Base-by-base conservation (phyloP, 2,113 vertebrate species). In the Anhinga anhinga region DNA sequence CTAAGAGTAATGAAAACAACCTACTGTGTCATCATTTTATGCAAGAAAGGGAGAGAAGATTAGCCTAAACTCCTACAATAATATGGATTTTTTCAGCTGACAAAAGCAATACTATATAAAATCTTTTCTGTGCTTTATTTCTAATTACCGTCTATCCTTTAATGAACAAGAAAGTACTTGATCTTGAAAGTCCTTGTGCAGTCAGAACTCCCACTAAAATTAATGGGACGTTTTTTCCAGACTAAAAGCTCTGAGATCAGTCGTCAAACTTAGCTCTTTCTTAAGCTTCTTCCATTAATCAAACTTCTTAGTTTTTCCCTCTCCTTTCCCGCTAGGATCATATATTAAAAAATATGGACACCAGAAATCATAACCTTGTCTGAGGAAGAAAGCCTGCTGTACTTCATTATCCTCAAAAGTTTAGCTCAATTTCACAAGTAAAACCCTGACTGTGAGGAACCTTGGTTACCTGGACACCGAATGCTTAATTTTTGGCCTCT, bases 131-230 rank as follows among this genome's bases (percentile, higher is more conserved):
- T 87, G 50, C 86, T 93, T 93, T 95, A 95, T 95, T 96, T 97
- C 91, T 98, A 97, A 98, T 97, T 96, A 97, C 90, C 66, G 44
- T 90, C 79, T 93, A 94, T 81, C 93, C 88, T 96, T 95, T 97
- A 95, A 92, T 93, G 95, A 96, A 90, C 76, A 96, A 90, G 82
- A 93, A 97, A 90, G 82, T 49, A 89, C 91, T 91, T 95, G 94
- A 91, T 92, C 78, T 95, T 96, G 93, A 82, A 95, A 96, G 90
- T 93, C 93, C 86, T 95, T 96, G 92, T 91, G 74, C 87, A 90
- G 83, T 90, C 80, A 94, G 93, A 94, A 95, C 76, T 95, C 88
- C 93, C 61, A 89, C 83, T 93, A 91, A 95, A 97, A 97, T 96
- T 95, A 97, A 97, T 96, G 95, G 95, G 81, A 97, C 6, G 0